These are phyloP conservation scores for Yponomeuta sedellus DNA, from an alignment of 2,888 invertebrate genomes.

Conservation along the genomic window DNA sequence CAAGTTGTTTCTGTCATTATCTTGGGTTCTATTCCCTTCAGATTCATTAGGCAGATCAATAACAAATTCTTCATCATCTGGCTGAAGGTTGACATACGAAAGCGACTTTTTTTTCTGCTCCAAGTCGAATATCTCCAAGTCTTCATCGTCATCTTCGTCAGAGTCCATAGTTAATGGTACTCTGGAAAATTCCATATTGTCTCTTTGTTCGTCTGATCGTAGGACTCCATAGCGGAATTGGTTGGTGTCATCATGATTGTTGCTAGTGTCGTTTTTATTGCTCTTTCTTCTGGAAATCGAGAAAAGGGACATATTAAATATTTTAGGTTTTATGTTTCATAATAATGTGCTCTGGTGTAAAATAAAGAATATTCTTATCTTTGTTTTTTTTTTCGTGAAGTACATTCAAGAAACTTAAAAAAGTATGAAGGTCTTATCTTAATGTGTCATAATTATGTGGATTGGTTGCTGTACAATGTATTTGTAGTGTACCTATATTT, in stretches of 20 bases:
- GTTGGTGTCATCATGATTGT: conserved; percentile 51
- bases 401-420: no score
- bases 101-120: conserved; percentile 64
- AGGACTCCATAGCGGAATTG: conserved; percentile 72
- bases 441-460: no score
- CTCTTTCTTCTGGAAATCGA: conserved; percentile 53
- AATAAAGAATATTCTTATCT: no score
- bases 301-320: not conserved
- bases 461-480: no score
- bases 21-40: conserved; percentile 29
- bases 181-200: conserved; percentile 60
- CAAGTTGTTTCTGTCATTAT: conserved; percentile 48
- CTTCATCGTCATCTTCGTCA: conserved; percentile 70
- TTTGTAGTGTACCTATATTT: no score
- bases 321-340: no score
- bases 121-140: conserved; percentile 68
- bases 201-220: conserved; percentile 60
- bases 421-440: no score
- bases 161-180: conserved; percentile 69
- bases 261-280: conserved; percentile 47
- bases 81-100: conserved; percentile 62
- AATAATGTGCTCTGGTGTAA: no score
- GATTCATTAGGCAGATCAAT: conserved; percentile 31
- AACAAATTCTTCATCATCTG: conserved; percentile 52
- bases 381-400: no score